Evolutionary conservation across 2,113 vertebrate species (phyloP).

Genomic region (Tautogolabrus adspersus): DNA sequence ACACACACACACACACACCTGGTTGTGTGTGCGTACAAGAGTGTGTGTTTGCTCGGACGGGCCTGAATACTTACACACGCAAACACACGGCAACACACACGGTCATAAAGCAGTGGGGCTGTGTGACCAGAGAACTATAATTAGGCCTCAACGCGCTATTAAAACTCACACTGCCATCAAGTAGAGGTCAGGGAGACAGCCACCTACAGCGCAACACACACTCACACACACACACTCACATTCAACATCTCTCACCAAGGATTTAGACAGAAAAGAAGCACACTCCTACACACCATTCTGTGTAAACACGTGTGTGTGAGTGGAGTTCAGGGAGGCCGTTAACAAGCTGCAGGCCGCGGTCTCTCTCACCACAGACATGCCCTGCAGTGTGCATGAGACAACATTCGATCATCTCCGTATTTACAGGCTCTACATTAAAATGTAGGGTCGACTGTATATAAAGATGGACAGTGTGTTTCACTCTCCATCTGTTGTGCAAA

Average conservation of each 20-base stretch:
- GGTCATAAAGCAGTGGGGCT: constrained; percentile 68
- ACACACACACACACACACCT: constrained; percentile 47
- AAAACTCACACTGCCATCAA: constrained; percentile 79
- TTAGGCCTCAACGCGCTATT: constrained; percentile 81
- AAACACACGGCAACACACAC: constrained; percentile 57
- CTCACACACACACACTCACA: constrained; percentile 37
- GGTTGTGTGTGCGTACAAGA: constrained; percentile 22
- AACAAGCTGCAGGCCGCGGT: constrained; percentile 48
- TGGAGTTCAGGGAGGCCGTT: constrained; percentile 44
- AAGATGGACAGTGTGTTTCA: no score
- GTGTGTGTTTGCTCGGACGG: constrained; percentile 60
- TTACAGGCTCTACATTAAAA: no score
- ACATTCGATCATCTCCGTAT: not conserved
- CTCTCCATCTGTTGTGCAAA: no score
- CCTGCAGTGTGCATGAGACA: constrained; percentile 18
- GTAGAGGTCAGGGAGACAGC: constrained; percentile 78
- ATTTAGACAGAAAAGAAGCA: constrained; percentile 54
- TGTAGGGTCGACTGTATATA: no score
- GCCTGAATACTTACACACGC: constrained; percentile 72
- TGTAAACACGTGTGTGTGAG: constrained; percentile 38
- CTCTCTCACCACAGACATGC: constrained; percentile 24
- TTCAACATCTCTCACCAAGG: constrained; percentile 49
- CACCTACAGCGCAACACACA: constrained; percentile 68
- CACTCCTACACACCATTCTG: constrained; percentile 48
- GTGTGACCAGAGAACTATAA: constrained; percentile 78